Conservation (phyloP, 1,140 invertebrate genomes). For the Venustaconcha ellipsiformis region DNA sequence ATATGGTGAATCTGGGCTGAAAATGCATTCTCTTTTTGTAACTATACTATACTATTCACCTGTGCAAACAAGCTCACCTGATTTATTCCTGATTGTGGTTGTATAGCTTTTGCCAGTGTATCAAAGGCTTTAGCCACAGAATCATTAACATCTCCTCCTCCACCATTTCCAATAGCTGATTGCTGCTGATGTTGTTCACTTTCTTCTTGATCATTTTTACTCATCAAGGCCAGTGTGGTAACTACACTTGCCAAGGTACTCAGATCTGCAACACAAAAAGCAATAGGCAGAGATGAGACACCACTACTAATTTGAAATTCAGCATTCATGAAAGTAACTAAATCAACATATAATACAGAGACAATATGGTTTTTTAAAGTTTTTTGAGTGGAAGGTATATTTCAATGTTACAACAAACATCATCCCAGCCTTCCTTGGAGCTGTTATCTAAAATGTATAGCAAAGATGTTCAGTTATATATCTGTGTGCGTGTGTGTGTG, state of each 20-base stretch:
- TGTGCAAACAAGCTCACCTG: conserved; percentile 34
- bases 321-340: too few relatives aligned
- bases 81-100: conserved; percentile 38
- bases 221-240: conserved; percentile 71
- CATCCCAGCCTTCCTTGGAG: too few relatives aligned
- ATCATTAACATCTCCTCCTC: conserved; percentile 13
- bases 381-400: too few relatives aligned
- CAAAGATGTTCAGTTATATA: too few relatives aligned
- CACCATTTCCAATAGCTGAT: conserved; percentile 19
- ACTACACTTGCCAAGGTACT: conserved; percentile 72
- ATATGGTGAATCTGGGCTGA: neutral
- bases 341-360: too few relatives aligned
- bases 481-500: too few relatives aligned
- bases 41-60: neutral
- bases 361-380: too few relatives aligned
- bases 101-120: conserved; percentile 78
- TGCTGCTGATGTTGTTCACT: conserved; percentile 27
- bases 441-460: too few relatives aligned
- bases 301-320: too few relatives aligned
- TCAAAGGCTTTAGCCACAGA: conserved; percentile 80
- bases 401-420: too few relatives aligned
- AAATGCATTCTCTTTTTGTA: neutral
- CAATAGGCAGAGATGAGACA: too few relatives aligned
- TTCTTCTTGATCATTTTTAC: conserved; percentile 69
- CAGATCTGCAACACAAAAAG: conserved; percentile 62